Evolutionary conservation across 92 coral and sea anemone genomes (phyloP), one percentile per base, ranked within the genome.

Genomic region (Epizoanthus rinbou): DNA sequence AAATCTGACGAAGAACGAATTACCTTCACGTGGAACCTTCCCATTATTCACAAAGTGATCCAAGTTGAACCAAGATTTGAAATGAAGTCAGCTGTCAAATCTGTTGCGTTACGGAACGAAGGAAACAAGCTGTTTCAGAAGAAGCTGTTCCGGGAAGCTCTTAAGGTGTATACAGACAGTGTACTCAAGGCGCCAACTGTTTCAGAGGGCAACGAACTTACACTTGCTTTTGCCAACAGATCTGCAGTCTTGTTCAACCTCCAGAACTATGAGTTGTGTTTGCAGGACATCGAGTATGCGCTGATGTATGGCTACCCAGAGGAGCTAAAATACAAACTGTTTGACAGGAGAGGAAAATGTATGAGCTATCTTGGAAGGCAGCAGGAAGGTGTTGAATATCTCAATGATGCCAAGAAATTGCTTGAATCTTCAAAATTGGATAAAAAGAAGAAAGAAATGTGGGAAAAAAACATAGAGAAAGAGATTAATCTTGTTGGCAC

Each of bases 201-300:
- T 7, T 43, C 86, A 22, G 88, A 83, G 3, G 89, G 88, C 52
- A 85, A 71, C 65, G 92, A 93, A 58, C 74, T 89, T 8, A 75
- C 98, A 10, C 91, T 93, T 76, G 98, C 98, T 28, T 84, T 86
- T 88, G 98, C 98, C 19, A 95, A 95, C 69, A 91, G 95, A 62
- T 95, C 98, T 53, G 98, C 98, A n/a, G 95, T 90, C 8, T 76
- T 91, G 70, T 91, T 86, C 31, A 88, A 93, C 57, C 73, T 93
- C 62, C 75, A 84, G 50, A 79, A 93, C 50, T 87, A 90, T 73
- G 75, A 5, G 15, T 84, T 83, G 5, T 95, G 98, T 72, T 75
- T 94, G 64, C 81, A 82, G 33, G 97, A 91, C 71, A 94, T 97
- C 72, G 89, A 90, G 47, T 73, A 82, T 53, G 92, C 98, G 11